phyloP scores from a whole-genome alignment of 2,113 vertebrate genomes.

The Fulica atra region DNA sequence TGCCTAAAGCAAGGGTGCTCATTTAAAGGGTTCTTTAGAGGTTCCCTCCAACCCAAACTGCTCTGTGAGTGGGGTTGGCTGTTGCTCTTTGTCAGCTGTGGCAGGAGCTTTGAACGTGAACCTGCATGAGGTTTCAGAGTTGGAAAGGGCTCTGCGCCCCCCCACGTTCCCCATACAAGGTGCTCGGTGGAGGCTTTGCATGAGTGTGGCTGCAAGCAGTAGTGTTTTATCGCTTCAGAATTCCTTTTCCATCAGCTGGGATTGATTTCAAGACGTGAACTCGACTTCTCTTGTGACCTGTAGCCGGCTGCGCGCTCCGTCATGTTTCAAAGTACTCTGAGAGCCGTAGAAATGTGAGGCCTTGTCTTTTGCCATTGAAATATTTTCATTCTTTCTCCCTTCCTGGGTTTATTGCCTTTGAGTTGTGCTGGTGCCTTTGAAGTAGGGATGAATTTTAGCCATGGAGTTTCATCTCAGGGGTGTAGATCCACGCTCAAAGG shows the following conservation, averaged over 20 bases:
- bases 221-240: not conserved
- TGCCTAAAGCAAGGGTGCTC: not conserved
- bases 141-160: not conserved
- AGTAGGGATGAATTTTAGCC: slow-evolving; percentile 27
- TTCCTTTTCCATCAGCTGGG: slow-evolving; percentile 1
- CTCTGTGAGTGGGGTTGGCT: not conserved
- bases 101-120: not conserved
- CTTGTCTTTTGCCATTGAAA: slow-evolving; percentile 25
- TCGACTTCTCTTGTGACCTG: not conserved
- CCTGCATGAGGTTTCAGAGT: not conserved
- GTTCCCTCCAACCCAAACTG: not conserved
- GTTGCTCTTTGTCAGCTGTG: not conserved
- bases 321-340: not conserved
- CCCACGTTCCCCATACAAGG: not conserved
- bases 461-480: not conserved
- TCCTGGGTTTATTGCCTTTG: slow-evolving; percentile 23
- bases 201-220: not conserved
- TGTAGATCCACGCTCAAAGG: not conserved
- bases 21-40: not conserved
- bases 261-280: slow-evolving; percentile 6
- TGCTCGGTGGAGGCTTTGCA: not conserved
- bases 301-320: not conserved
- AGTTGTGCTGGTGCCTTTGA: slow-evolving; percentile 32
- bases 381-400: slow-evolving; percentile 16
- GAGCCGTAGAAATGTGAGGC: not conserved